Evolutionary conservation across 2,113 vertebrate species (phyloP).

Genomic region (Dascyllus trimaculatus): DNA sequence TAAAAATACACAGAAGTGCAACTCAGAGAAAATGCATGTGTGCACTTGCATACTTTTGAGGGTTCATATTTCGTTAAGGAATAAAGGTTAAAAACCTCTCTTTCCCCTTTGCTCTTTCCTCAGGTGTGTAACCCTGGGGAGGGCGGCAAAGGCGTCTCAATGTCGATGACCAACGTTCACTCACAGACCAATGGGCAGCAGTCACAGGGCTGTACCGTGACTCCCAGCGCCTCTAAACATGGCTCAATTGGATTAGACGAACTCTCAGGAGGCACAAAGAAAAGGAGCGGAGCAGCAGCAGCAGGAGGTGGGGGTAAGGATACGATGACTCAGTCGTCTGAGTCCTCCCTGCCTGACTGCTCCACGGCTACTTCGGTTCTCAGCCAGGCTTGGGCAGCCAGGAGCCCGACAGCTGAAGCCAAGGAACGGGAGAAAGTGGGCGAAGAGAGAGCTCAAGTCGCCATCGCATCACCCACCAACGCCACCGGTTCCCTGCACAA

Average conservation of each 20-base stretch:
- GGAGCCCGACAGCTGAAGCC: slow-evolving; percentile 42
- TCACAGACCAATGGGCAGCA: slow-evolving; percentile 96
- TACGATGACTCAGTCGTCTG: slow-evolving; percentile 80
- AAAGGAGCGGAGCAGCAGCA: slow-evolving; percentile 76
- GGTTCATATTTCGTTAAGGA: neutral
- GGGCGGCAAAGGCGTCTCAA: slow-evolving; percentile 77
- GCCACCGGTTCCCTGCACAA: slow-evolving; percentile 86
- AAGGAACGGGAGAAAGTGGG: slow-evolving; percentile 41
- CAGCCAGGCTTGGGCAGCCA: slow-evolving; percentile 87
- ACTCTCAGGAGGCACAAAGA: slow-evolving; percentile 80
- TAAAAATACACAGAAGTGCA: neutral
- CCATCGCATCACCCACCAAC: slow-evolving; percentile 44
- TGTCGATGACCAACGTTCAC: slow-evolving; percentile 95
- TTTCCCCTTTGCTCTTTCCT: neutral
- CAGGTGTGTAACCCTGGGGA: slow-evolving; percentile 93
- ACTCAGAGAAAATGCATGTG: neutral
- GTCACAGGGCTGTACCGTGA: slow-evolving; percentile 88
- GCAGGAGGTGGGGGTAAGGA: slow-evolving; percentile 76
- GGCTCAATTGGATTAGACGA: slow-evolving; percentile 81
- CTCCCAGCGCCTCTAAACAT: slow-evolving; percentile 92
- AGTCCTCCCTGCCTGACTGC: slow-evolving; percentile 88
- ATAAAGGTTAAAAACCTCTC: neutral
- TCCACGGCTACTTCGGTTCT: slow-evolving; percentile 89
- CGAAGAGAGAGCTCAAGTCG: slow-evolving; percentile 53
- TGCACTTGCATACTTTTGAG: neutral